Evolutionary conservation across 2,888 invertebrate genomes (phyloP).

Genomic region (Dicranocentrus wangi): DNA sequence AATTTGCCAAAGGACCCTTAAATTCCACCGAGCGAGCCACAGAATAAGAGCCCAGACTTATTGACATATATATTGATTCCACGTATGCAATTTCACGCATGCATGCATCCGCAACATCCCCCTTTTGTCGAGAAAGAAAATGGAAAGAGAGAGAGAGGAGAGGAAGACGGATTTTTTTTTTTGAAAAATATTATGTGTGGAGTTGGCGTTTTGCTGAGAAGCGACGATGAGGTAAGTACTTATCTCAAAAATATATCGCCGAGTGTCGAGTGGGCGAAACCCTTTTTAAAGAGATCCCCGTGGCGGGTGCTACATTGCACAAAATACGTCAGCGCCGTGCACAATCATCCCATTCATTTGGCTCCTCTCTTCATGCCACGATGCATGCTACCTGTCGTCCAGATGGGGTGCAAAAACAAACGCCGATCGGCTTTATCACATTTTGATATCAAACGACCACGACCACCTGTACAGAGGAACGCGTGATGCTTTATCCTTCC

Average conservation of each 20-base stretch:
- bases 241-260: too few species aligned
- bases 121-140: neutral
- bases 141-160: neutral
- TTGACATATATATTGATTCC: too few species aligned
- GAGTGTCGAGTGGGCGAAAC: too few species aligned
- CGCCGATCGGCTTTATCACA: slow-evolving; percentile 36
- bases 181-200: too few species aligned
- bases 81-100: neutral
- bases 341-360: neutral
- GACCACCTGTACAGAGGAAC: slow-evolving; percentile 54
- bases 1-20: neutral
- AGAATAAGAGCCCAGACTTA: too few species aligned
- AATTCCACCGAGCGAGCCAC: neutral
- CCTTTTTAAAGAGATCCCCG: too few species aligned
- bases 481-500: slow-evolving; percentile 28
- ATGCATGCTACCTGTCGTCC: neutral
- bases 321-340: too few species aligned
- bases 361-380: neutral
- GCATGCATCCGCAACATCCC: neutral
- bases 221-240: too few species aligned
- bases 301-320: too few species aligned
- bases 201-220: too few species aligned
- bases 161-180: too few species aligned
- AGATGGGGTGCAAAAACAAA: slow-evolving; percentile 8
- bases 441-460: slow-evolving; percentile 26